These are phyloP conservation scores for Ariopsis seemanni DNA, from an alignment of 2,113 vertebrate species.

Conservation along the genomic window DNA sequence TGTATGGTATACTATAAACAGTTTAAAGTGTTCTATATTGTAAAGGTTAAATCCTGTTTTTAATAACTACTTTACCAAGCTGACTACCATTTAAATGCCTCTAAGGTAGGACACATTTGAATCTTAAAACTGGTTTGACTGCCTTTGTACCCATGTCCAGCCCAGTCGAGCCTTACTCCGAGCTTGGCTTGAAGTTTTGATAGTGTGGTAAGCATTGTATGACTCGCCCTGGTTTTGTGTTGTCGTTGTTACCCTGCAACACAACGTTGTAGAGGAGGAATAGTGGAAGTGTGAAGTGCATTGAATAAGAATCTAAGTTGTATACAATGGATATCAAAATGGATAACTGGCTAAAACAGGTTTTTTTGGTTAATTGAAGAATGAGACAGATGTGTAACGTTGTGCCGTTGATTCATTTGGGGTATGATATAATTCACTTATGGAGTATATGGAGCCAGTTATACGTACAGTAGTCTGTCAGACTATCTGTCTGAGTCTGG, in stretches of 20 bases:
- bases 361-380: not conserved
- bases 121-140: slow-evolving; percentile 11
- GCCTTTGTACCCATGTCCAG: slow-evolving; percentile 4
- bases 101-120: not conserved
- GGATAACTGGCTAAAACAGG: not conserved
- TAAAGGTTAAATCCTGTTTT: not conserved
- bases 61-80: not conserved
- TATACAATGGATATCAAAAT: not conserved
- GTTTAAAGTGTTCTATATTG: not conserved
- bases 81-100: slow-evolving; percentile 12
- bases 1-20: not conserved
- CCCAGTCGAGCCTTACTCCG: not conserved
- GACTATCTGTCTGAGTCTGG: not conserved
- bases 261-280: not conserved
- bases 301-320: not conserved
- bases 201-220: not conserved
- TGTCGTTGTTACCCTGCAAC: not conserved
- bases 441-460: too few species aligned
- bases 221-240: not conserved
- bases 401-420: not conserved
- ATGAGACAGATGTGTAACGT: not conserved
- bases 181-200: not conserved
- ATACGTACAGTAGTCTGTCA: not conserved
- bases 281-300: not conserved
- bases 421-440: not conserved